These are phyloP conservation scores for Otus scops DNA, from an alignment of 2,797 vertebrate species.

Conservation along the genomic window DNA sequence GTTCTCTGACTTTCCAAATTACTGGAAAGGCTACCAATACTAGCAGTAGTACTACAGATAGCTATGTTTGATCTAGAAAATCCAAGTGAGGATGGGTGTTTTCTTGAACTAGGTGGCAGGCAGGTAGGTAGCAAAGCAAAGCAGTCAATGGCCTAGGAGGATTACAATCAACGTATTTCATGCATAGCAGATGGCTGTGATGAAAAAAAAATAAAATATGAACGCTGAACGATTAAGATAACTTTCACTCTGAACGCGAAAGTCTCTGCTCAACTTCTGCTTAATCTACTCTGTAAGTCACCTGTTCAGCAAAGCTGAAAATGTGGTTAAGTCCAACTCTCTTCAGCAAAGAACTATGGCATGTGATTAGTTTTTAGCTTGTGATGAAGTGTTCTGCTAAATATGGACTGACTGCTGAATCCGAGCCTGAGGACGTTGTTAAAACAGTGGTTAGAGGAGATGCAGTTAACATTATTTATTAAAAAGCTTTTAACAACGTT, in stretches of 20 bases:
- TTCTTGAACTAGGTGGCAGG: not conserved
- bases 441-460: not conserved
- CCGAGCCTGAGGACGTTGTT: not conserved
- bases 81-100: fast-evolving
- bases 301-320: not conserved
- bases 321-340: not conserved
- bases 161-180: not conserved
- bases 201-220: not conserved
- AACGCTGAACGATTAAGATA: not conserved
- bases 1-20: not conserved
- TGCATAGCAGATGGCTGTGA: not conserved
- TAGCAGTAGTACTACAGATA: not conserved
- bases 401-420: not conserved
- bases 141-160: not conserved
- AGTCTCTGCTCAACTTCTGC: not conserved
- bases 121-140: not conserved
- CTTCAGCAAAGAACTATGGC: not conserved
- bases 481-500: slow-evolving; percentile 20
- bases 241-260: not conserved
- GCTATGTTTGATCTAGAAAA: not conserved
- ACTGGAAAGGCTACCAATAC: not conserved
- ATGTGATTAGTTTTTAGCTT: not conserved
- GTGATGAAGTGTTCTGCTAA: not conserved
- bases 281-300: not conserved
- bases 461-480: slow-evolving; percentile 42